phyloP scores from a whole-genome alignment of 2,113 vertebrate species.

The Erythrocercus mccallii region DNA sequence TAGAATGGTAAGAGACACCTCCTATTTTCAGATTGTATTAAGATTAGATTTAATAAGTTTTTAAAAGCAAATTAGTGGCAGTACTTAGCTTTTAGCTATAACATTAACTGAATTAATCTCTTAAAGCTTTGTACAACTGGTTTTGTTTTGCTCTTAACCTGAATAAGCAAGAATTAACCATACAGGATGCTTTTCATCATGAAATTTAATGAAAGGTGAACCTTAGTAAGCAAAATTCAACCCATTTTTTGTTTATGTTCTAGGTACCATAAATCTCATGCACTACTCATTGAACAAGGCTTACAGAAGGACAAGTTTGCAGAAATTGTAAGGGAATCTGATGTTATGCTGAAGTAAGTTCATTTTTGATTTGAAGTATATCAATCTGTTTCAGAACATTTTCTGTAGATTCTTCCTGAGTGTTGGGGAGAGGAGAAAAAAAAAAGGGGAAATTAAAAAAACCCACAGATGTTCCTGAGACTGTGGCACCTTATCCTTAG shows the following conservation, averaged over 20 bases:
- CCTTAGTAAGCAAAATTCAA: neutral
- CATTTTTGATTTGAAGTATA: neutral
- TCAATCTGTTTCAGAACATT: neutral
- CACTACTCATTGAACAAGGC: constrained; percentile 88
- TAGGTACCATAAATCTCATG: constrained; percentile 96
- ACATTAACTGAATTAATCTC: neutral
- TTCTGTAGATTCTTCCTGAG: neutral
- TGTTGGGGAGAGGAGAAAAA: neutral
- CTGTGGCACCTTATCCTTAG: neutral
- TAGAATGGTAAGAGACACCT: constrained; percentile 88
- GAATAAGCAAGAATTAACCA: neutral
- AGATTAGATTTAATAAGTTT: neutral
- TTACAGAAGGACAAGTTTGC: constrained; percentile 85
- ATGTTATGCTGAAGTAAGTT: constrained; percentile 89
- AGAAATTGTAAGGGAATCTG: constrained; percentile 90
- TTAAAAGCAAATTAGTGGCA: neutral
- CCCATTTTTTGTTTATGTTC: neutral
- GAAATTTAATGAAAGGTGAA: neutral
- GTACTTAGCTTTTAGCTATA: neutral
- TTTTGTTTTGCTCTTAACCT: neutral
- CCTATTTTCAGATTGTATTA: neutral
- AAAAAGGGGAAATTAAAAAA: neutral
- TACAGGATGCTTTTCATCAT: neutral
- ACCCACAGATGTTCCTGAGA: neutral
- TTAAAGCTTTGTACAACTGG: neutral